Percentiles rank a stretch among this genome's conserved stretches.
phyloP scores from a whole-genome alignment of 2,888 invertebrate genomes.

The Ptychoptera albimana region DNA sequence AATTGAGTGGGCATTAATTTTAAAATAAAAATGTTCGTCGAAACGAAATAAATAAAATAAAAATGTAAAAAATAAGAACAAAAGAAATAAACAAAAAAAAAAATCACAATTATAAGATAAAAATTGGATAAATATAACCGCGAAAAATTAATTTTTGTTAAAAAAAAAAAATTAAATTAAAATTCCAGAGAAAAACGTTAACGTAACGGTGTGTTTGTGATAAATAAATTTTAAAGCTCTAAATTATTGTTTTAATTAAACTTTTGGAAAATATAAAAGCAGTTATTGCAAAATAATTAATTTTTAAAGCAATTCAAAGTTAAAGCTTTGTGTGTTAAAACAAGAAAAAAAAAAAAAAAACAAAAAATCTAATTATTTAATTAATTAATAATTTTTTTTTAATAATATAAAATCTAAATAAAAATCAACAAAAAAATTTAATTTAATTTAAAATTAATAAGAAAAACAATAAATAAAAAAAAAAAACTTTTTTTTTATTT shows the following conservation, averaged over 20 bases:
- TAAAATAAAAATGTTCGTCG: background rate
- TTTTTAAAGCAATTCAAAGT: background rate
- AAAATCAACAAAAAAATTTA: too few species aligned
- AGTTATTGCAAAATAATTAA: too few species aligned
- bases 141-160: background rate
- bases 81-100: background rate
- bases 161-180: background rate
- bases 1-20: constrained; percentile 3
- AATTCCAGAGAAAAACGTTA: background rate
- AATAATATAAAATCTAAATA: too few species aligned
- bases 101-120: background rate
- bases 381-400: background rate
- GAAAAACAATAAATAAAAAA: too few species aligned
- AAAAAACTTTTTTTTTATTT: too few species aligned
- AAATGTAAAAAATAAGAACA: background rate
- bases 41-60: background rate
- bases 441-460: too few species aligned
- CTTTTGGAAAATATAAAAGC: too few species aligned
- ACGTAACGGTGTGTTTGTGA: background rate
- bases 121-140: background rate
- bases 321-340: constrained; percentile 2
- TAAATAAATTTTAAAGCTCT: too few species aligned
- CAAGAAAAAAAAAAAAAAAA: too few species aligned
- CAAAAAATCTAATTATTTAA: background rate
- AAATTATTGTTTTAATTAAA: too few species aligned